These are phyloP conservation scores for Palloptera scutellata DNA, from an alignment of 2,888 invertebrate genomes.

Conservation along the genomic window DNA sequence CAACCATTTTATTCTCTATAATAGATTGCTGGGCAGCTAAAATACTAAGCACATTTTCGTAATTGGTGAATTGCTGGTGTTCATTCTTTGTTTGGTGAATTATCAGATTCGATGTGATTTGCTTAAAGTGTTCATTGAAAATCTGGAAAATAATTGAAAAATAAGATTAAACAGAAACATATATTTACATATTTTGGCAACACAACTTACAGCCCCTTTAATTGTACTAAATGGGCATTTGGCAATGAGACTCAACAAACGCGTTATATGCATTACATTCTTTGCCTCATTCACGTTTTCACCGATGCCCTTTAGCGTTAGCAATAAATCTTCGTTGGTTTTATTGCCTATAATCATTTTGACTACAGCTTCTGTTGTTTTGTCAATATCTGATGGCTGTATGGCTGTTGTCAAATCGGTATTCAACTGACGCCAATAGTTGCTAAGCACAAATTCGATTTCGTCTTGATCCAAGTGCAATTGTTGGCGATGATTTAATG, in stretches of 20 bases:
- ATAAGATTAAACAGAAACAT: not conserved
- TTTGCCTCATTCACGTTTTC: constrained; percentile 36
- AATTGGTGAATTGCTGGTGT: constrained; percentile 38
- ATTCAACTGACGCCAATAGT: constrained; percentile 59
- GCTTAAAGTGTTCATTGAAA: constrained; percentile 60
- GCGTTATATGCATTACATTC: constrained; percentile 47
- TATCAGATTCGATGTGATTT: constrained; percentile 50
- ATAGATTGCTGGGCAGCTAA: constrained; percentile 53
- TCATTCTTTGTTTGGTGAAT: constrained; percentile 45
- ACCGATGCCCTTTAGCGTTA: constrained; percentile 49
- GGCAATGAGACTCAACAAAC: constrained; percentile 51
- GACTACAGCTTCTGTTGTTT: constrained; percentile 50
- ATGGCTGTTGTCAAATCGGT: constrained; percentile 42
- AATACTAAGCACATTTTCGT: constrained; percentile 45
- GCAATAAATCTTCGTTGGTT: constrained; percentile 57
- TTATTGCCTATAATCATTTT: constrained; percentile 57
- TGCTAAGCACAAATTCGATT: constrained; percentile 57
- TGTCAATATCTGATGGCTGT: constrained; percentile 30
- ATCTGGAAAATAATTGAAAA: constrained; percentile 47
- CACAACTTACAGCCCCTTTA: constrained; percentile 57
- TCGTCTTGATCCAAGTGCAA: constrained; percentile 60
- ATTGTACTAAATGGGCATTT: constrained; percentile 56
- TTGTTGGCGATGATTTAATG: constrained; percentile 49
- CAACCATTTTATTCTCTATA: constrained; percentile 53
- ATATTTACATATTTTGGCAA: not conserved